A percentile compares a stretch with the other conserved stretches of the same genome.
Conservation (phyloP, 1,140 invertebrate genomes). For the Tetramorium parvispinum region DNA sequence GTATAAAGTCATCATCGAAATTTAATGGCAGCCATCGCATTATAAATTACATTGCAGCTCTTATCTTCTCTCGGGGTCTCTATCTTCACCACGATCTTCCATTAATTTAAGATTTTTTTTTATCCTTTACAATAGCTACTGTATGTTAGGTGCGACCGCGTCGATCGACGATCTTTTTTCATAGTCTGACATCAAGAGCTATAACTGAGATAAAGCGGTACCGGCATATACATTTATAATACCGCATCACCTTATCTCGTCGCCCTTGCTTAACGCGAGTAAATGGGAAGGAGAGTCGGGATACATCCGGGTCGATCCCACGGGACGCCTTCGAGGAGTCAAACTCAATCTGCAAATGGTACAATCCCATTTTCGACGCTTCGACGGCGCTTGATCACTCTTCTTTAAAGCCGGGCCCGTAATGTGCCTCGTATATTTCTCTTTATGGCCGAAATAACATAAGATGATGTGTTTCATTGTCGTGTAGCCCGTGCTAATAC, state of each 20-base stretch:
- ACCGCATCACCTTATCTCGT: constrained; percentile 61
- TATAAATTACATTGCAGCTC: neutral
- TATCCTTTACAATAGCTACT: neutral
- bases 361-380: constrained; percentile 67
- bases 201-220: constrained; percentile 67
- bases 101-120: constrained; percentile 21
- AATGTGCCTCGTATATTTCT: constrained; percentile 45
- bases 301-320: constrained; percentile 50
- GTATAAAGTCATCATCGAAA: constrained; percentile 1
- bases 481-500: constrained; percentile 19
- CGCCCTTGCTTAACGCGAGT: constrained; percentile 31
- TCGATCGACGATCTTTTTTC: constrained; percentile 47
- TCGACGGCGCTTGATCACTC: constrained; percentile 49
- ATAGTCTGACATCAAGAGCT: constrained; percentile 43
- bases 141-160: neutral
- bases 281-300: constrained; percentile 21
- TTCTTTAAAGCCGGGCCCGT: constrained; percentile 30
- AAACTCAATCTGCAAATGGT: constrained; percentile 71
- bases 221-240: constrained; percentile 72
- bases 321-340: constrained; percentile 30
- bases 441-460: constrained; percentile 36
- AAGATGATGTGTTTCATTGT: constrained; percentile 37
- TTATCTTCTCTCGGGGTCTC: neutral
- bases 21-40: neutral
- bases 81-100: neutral